Conservation (phyloP, 1,140 invertebrate genomes). For the Lucilia cuprina region DNA sequence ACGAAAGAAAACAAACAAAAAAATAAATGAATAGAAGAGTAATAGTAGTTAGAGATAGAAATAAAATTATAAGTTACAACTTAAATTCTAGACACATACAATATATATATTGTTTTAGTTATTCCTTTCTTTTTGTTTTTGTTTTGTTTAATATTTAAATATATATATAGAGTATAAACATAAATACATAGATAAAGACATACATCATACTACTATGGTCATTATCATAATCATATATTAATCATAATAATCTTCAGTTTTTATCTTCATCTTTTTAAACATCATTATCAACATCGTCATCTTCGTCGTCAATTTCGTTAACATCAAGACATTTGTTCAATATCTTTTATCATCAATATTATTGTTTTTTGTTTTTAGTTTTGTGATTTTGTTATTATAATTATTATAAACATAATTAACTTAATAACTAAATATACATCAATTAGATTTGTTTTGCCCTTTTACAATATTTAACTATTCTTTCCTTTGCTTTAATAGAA, state of each 20-base stretch:
- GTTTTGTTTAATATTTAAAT: not conserved
- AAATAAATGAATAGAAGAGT: not conserved
- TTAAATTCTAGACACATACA: slow-evolving; percentile 11
- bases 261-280: not conserved
- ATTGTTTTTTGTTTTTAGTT: slow-evolving; percentile 17
- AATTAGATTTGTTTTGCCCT: not conserved
- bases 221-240: not conserved
- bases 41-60: not conserved
- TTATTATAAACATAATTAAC: not conserved
- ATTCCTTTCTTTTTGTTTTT: not conserved
- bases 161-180: slow-evolving; percentile 11
- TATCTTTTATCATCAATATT: not conserved
- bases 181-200: slow-evolving; percentile 15
- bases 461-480: not conserved
- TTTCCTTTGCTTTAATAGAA: not conserved
- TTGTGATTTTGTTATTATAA: slow-evolving; percentile 1
- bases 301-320: not conserved
- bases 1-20: not conserved
- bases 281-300: not conserved
- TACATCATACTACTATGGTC: slow-evolving; percentile 17
- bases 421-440: slow-evolving; percentile 20
- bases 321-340: not conserved
- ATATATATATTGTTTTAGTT: not conserved
- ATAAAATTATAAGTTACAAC: not conserved
- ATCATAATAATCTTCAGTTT: not conserved